A percentile compares a stretch with the other conserved stretches of the same genome.
Conservation (phyloP, 37 sponge, comb jelly and placozoan genomes). For the Cliona cf. orientalis region DNA sequence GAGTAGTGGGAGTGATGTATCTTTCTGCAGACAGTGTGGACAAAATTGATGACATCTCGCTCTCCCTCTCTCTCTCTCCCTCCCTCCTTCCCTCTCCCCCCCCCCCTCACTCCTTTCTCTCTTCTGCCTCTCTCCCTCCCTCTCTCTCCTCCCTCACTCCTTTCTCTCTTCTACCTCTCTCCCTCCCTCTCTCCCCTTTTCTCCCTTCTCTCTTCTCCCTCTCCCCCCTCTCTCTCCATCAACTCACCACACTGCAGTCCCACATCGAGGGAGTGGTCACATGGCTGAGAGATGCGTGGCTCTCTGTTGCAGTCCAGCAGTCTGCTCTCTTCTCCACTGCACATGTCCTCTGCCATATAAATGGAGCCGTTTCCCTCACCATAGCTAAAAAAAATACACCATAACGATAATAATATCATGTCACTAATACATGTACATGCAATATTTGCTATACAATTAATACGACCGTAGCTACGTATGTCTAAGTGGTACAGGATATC, state of each 20-base stretch:
- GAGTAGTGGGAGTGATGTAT: background rate
- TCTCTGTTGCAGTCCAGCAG: constrained; percentile 16
- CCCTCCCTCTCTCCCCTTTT: constrained; percentile 18
- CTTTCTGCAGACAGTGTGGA: background rate
- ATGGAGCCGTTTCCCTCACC: constrained; percentile 4
- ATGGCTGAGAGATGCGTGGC: background rate
- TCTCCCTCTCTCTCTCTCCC: background rate
- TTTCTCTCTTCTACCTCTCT: constrained; percentile 8
- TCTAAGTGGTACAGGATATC: too few species aligned
- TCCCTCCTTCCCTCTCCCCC: background rate
- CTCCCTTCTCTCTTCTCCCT: constrained; percentile 6
- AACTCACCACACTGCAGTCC: constrained; percentile 41
- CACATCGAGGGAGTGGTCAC: constrained; percentile 22
- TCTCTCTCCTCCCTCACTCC: constrained; percentile 7
- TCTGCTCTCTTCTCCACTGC: constrained; percentile 9
- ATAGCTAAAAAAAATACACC: background rate
- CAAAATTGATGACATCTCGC: background rate
- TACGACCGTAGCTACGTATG: too few species aligned
- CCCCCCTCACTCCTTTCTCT: background rate
- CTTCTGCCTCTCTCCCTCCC: background rate
- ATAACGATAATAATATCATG: background rate
- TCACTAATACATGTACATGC: too few species aligned
- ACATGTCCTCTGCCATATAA: constrained; percentile 20
- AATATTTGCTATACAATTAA: too few species aligned
- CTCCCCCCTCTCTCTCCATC: constrained; percentile 2